A percentile compares a stretch with the other conserved stretches of the same genome.
Conservation (phyloP, 2,113 vertebrate genomes). For the Desmodus rotundus region DNA sequence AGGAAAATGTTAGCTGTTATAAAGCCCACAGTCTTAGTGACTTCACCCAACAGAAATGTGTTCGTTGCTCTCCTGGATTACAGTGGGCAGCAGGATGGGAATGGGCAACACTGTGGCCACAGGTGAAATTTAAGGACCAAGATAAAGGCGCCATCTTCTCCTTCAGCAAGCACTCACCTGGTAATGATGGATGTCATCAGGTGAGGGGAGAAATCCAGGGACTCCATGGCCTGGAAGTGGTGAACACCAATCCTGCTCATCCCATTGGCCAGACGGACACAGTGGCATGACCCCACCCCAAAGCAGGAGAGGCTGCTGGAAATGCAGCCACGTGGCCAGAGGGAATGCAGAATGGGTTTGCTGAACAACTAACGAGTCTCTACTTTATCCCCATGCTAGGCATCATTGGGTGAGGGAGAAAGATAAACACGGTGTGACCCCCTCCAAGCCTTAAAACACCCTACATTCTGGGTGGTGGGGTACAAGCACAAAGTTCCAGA, state of each 20-base stretch:
- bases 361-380: neutral
- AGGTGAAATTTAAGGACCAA: neutral
- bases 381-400: too few species aligned
- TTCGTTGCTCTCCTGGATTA: neutral
- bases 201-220: neutral
- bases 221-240: too few species aligned
- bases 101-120: neutral
- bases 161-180: neutral
- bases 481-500: neutral
- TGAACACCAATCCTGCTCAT: too few species aligned
- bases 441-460: neutral
- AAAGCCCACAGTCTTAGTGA: too few species aligned
- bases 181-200: neutral
- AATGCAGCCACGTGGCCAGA: too few species aligned
- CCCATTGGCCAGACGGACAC: fast-evolving
- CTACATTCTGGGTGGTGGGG: neutral
- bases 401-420: neutral
- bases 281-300: neutral
- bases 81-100: neutral
- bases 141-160: neutral
- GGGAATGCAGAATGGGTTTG: neutral
- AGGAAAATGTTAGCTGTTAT: neutral
- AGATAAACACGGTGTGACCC: too few species aligned
- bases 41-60: neutral
- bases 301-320: neutral